Evolutionary conservation across 2,113 vertebrate species (phyloP), one percentile per base, ranked within the genome.

Genomic region (Trachemys scripta): DNA sequence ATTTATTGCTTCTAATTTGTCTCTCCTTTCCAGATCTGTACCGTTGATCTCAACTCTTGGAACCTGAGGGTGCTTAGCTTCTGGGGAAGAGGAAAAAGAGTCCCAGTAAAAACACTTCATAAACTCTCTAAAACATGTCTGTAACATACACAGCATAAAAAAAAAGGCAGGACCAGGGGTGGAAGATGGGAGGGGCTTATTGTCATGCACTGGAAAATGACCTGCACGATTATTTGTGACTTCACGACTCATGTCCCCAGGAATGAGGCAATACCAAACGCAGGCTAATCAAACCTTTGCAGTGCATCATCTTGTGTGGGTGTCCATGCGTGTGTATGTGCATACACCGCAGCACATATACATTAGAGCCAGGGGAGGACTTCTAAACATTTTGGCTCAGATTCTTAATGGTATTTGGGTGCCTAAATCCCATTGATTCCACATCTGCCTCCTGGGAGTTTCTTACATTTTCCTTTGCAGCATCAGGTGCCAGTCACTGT

Each of bases 1-100:
- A 80, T 97, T 94, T 90, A 69, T 95, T n/a, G 94, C 35, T 82
- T 56, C 24, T 22, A 13, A 47, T 42, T 84, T 80, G 56, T 59
- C 38, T 76, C 86, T 50, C 38, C 65, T 89, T 47, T 85, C 54
- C 76, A 85, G 82, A 22, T 56, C 80, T 90, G 65, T 80, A 1
- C 24, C 89, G 65, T 4, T 10, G 35, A 5, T 5, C 47, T 80
- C 80, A 13, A 51, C 49, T 75, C 80, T 45, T 35, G 35, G 53
- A 94, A 31, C 27, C 72, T 25, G 81, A 29, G 57, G 5, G 57
- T 80, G 45, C 84, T 94, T 53, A 94, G 75, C 57, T 92, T 72
- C 85, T 56, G 90, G 92, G 76, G 82, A 89, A 95, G 79, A 47
- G 79, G 56, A 87, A 25, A 82, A 89, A 75, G 2, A 27, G 31